Evolutionary conservation across 2,113 vertebrate genomes (phyloP), one percentile per base, ranked within the genome.

Genomic region (Tetrao urogallus): DNA sequence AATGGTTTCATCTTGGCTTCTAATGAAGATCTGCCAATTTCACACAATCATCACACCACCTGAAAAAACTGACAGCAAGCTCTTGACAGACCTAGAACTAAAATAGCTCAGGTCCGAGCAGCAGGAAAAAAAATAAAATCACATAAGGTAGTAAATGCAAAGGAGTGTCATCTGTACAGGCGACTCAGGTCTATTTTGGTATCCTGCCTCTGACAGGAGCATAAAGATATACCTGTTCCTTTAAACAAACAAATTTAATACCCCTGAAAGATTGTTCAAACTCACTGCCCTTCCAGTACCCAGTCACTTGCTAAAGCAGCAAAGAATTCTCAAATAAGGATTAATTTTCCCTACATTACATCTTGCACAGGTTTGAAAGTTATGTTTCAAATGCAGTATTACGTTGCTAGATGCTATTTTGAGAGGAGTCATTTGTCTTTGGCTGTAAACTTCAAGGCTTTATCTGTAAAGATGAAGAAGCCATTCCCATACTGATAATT

Each of bases 231-330:
- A 54, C 47, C 77, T 71, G 47, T 61, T 50, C 64, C 81, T 87
- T 92, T 71, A 85, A 89, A 48, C 19, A 87, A 95, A 92, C 87
- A 3, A 91, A 76, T 80, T 82, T 91, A 86, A 89, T 82, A 71
- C 56, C 80, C 72, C 58, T 86, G 80, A 67, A 96, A 93, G 24
- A 73, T 0, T 52, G 45, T 47, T 92, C 58, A 87, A 71, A 82
- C 43, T 90, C 54, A 56, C 19, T 48, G 88, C 42, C 84, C 48
- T 89, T 93, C 79, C 60, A 79, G 82, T 52, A 72, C 60, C 82
- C 72, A 75, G 74, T 54, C 64, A 64, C 27, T 83, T 91, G 60
- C 56, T 95, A 52, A 79, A 89, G 69, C 50, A 91, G 87, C 45
- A 74, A 77, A 91, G n/a, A 50, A 80, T 14, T 47, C 50, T 86